Percentiles rank a stretch among this genome's conserved stretches.
Evolutionary conservation across 2,113 vertebrate species (phyloP).

Genomic region (Patagioenas fasciata): DNA sequence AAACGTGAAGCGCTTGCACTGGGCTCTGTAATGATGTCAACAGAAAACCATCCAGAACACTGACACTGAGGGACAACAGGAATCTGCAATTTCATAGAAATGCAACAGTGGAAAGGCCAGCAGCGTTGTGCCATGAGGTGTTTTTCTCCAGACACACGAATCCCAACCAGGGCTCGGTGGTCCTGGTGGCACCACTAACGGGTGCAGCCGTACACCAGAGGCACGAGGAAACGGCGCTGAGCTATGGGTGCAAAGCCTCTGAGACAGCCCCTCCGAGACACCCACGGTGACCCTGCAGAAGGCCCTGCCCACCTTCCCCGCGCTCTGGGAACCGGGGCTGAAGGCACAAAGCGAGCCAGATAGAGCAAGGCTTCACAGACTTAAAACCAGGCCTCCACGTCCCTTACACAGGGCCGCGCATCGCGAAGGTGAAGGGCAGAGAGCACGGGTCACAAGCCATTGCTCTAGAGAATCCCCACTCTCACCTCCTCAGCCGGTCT

Average conservation of each 20-base stretch:
- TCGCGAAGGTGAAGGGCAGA: neutral
- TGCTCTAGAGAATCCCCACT: neutral
- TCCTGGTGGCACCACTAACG: neutral
- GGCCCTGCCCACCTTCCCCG: neutral
- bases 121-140: accelerated
- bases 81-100: neutral
- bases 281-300: neutral
- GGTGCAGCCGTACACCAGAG: neutral
- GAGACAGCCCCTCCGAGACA: neutral
- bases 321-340: neutral
- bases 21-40: neutral
- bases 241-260: neutral
- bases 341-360: neutral
- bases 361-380: neutral
- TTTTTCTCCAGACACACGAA: neutral
- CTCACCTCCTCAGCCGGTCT: slow-evolving; percentile 69
- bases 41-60: neutral
- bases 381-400: neutral
- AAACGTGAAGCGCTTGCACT: neutral
- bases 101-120: neutral
- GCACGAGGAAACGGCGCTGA: neutral
- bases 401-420: neutral
- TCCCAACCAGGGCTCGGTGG: accelerated
- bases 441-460: neutral
- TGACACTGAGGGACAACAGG: neutral